Evolutionary conservation across 1,140 invertebrate species (phyloP).

Genomic region (Drosophila kanapiae): DNA sequence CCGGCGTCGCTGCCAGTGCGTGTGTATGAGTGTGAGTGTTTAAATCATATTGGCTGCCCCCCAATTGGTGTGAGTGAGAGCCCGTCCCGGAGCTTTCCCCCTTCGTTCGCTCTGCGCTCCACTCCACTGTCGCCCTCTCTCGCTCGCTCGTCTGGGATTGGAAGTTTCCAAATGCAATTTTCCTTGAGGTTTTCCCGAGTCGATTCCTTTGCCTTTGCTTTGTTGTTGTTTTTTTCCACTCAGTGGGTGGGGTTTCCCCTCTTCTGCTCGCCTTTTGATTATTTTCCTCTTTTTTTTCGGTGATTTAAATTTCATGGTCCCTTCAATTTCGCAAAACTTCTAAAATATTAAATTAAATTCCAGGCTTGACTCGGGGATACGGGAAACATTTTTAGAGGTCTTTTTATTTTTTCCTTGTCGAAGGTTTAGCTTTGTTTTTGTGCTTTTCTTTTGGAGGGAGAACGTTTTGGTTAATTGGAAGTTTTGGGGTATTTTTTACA

Average conservation of each 20-base stretch:
- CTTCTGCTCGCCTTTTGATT: slow-evolving; percentile 15
- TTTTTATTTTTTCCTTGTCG: neutral
- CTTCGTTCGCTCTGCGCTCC: slow-evolving; percentile 30
- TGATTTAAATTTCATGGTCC: slow-evolving; percentile 83
- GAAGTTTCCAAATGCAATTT: slow-evolving; percentile 84
- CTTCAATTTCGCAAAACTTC: slow-evolving; percentile 73
- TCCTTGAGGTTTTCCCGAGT: slow-evolving; percentile 76
- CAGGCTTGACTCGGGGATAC: slow-evolving; percentile 32
- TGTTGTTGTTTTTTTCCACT: slow-evolving; percentile 25
- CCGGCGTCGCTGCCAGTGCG: slow-evolving; percentile 11
- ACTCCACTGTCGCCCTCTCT: slow-evolving; percentile 15
- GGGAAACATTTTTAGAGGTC: neutral
- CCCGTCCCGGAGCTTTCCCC: slow-evolving; percentile 63
- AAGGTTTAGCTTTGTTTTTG: slow-evolving; percentile 1
- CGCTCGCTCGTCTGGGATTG: slow-evolving; percentile 75
- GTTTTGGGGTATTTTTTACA: neutral
- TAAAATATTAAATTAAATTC: slow-evolving; percentile 82
- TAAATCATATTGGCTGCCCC: slow-evolving; percentile 83
- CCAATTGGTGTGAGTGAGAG: slow-evolving; percentile 40
- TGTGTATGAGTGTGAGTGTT: slow-evolving; percentile 57
- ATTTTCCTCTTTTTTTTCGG: slow-evolving; percentile 44
- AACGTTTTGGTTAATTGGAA: neutral
- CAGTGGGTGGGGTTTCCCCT: slow-evolving; percentile 59
- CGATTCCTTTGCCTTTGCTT: slow-evolving; percentile 59
- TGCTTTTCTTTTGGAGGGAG: neutral